phyloP scores from a whole-genome alignment of 2,888 invertebrate species.

The Hemaris fuciformis region DNA sequence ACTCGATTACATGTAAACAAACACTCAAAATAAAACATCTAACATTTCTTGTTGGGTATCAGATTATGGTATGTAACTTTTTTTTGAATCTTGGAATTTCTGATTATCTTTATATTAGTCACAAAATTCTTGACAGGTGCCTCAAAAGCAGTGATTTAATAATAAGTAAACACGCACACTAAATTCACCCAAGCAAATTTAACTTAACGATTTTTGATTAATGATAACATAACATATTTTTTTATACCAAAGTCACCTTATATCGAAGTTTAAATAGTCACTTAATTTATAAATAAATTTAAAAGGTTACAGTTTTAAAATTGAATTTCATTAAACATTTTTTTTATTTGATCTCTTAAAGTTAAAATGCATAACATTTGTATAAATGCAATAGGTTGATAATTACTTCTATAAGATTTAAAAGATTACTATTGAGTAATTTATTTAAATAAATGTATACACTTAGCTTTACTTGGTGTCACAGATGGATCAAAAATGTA shows the following conservation, averaged over 20 bases:
- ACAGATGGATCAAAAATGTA: no score
- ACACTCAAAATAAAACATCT: slow-evolving; percentile 26
- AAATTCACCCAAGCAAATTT: background rate
- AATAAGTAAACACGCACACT: background rate
- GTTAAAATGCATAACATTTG: background rate
- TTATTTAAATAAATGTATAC: no score
- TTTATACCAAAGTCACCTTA: background rate
- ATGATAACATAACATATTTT: background rate
- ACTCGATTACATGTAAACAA: slow-evolving; percentile 45
- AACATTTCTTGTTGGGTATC: slow-evolving; percentile 19
- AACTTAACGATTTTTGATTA: background rate
- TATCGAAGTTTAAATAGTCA: background rate
- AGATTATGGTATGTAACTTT: background rate
- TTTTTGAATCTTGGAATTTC: background rate
- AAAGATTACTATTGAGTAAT: no score
- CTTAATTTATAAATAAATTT: background rate
- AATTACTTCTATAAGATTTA: no score
- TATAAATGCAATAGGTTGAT: background rate
- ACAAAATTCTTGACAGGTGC: background rate
- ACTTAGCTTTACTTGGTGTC: no score
- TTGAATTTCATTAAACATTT: background rate
- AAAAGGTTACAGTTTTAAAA: slow-evolving; percentile 1
- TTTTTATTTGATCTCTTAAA: background rate
- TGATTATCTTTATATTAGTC: background rate
- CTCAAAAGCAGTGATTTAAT: background rate